phyloP scores from a whole-genome alignment of 2,888 invertebrate species.

The Andricus curvator region DNA sequence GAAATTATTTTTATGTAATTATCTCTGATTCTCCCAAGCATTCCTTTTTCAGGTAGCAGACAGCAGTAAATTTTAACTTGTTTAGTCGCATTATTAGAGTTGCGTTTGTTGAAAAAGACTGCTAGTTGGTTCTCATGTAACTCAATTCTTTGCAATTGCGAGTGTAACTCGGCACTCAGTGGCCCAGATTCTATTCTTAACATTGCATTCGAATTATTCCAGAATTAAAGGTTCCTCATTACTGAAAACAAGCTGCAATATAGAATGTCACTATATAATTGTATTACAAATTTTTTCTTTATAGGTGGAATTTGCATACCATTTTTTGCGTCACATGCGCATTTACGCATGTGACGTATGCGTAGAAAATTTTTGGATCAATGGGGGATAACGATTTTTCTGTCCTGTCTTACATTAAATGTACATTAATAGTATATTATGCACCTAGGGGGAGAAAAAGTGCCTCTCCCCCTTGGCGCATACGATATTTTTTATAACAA shows the following conservation, averaged over 20 bases:
- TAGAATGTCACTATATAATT: too few species aligned
- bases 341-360: too few species aligned
- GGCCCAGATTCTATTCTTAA: slow-evolving; percentile 21
- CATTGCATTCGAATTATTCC: not conserved
- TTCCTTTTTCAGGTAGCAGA: not conserved
- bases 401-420: too few species aligned
- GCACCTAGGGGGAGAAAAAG: too few species aligned
- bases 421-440: too few species aligned
- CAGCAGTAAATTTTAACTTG: not conserved
- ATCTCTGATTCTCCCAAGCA: slow-evolving; percentile 8
- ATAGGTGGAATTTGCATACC: too few species aligned
- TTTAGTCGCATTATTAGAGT: slow-evolving; percentile 8
- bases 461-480: too few species aligned
- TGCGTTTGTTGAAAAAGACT: slow-evolving; percentile 16
- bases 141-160: slow-evolving; percentile 12
- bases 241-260: not conserved
- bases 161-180: slow-evolving; percentile 15
- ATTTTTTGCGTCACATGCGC: too few species aligned
- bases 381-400: too few species aligned
- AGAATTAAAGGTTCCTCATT: not conserved
- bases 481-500: too few species aligned
- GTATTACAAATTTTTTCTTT: too few species aligned
- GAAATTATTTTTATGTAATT: slow-evolving; percentile 19
- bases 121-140: slow-evolving; percentile 23
- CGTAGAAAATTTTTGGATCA: too few species aligned